Percentiles rank a stretch among this genome's conserved stretches.
Evolutionary conservation across 2,113 vertebrate species (phyloP).

Genomic region (Orycteropus afer): DNA sequence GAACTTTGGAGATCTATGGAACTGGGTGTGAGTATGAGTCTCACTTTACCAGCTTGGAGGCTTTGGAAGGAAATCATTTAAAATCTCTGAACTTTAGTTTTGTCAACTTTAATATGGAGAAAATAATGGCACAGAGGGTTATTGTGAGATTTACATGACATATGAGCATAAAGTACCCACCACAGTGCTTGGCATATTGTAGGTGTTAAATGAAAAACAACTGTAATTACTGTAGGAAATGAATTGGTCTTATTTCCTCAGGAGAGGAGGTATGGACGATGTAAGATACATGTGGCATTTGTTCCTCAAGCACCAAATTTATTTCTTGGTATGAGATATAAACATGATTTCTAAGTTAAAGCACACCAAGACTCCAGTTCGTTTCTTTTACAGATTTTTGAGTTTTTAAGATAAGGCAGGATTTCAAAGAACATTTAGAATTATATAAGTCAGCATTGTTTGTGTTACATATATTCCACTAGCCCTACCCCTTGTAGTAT

Average conservation of each 20-base stretch:
- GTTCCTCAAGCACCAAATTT: constrained; percentile 2
- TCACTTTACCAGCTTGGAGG: constrained; percentile 29
- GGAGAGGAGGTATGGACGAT: not conserved
- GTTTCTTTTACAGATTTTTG: not conserved
- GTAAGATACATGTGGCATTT: not conserved
- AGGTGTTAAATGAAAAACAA: constrained; percentile 10
- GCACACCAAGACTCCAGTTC: not conserved
- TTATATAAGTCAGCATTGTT: not conserved
- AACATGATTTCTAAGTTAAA: not conserved
- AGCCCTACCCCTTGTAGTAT: fast-evolving
- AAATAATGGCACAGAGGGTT: not conserved
- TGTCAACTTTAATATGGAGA: constrained; percentile 26
- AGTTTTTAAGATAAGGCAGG: not conserved
- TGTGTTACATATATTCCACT: not conserved
- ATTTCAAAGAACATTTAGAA: not conserved
- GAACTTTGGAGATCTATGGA: constrained; percentile 31
- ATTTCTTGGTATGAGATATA: constrained; percentile 7
- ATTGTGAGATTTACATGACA: not conserved
- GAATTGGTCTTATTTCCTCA: not conserved
- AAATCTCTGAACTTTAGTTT: constrained; percentile 50
- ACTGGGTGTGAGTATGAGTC: constrained; percentile 20
- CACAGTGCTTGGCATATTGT: not conserved
- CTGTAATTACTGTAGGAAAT: not conserved
- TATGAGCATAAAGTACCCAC: not conserved
- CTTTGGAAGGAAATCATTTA: not conserved